Base-by-base conservation (phyloP, 1,140 invertebrate genomes). In the Diorhabda sublineata region DNA sequence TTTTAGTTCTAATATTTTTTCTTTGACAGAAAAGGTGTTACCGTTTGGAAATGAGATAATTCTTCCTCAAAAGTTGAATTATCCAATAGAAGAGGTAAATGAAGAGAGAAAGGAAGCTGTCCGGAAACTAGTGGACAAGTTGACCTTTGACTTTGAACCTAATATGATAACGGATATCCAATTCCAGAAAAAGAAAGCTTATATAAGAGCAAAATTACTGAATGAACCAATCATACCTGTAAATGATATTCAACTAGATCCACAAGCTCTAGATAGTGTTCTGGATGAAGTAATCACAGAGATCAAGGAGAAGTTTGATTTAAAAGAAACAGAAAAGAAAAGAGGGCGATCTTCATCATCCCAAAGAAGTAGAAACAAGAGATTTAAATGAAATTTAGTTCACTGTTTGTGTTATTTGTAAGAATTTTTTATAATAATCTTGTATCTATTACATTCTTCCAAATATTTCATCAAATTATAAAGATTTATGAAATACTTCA, bases 71-170 rank as follows among this genome's bases (percentile, higher is more conserved):
- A 71, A 66, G 65, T 7, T 26, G 9, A 8, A 61, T 8, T 42
- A 57, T 58, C 43, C 45, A 0, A 59, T 57, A 43, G 45, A 45
- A 61, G 59, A 66, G 45, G 6, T 26, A 5, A 59, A 11, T 44
- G 61, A 70, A 61, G 58, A 73, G 9, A 69, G 71, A 61, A 60
- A 56, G 58, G 4, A 57, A 26, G 61, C 61, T 9, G 69, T 75
- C 2, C 26, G 64, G 47, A 5, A 67, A 5, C 45, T 77, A 8
- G 72, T 77, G 3, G 52, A 77, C 6, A 52, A 57, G 42, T 64
- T 77, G 41, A 75, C 70, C 9, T 74, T 70, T 61, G 75, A 77
- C 57, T 77, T 72, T 70, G 56, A 71, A 47, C 62, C 69, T 8
- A 74, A 71, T 69, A 72, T 73, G 60, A 67, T 77, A 26, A 66